Evolutionary conservation across 2,797 vertebrate species (phyloP), one percentile per base, ranked within the genome.

Genomic region (Gymnodraco acuticeps): DNA sequence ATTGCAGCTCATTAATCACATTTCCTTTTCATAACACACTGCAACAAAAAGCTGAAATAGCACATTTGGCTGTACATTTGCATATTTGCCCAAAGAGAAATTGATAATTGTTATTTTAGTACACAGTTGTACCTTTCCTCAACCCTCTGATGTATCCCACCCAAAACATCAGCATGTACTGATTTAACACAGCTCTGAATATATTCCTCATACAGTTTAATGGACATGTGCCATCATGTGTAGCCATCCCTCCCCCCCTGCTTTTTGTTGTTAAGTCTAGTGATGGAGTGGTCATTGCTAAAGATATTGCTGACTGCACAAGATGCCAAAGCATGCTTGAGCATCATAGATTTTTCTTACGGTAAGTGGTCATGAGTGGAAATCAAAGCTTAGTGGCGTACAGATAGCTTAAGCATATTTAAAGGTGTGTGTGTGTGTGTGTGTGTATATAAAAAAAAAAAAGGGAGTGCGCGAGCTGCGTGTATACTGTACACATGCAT

Each of bases 281-380:
- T 85, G 85, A 87, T 86, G 50, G 64, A 84, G 70, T 83, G 73
- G 65, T 74, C 75, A 71, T 63, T 64, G 69, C 27, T 75, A 17
- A 45, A 79, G 31, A 58, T 76, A 63, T 55, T 73, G 84, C 87
- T 88, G 87, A 91, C 70, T 78, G 27, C 46, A 72, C 16, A 65
- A 67, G 55, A 87, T 83, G 74, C 42, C 66, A 61, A 63, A 72
- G 43, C 16, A 68, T 13, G 9, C 67, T 61, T 61, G 41, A 61
- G 62, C 52, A 20, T 76, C 60, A 84, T 81, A 72, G 86, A 84
- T 65, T 69, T 70, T 82, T 71, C 72, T 80, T 20, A 83, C 77
- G 76, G 70, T 88, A 89, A 91, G 77, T 85, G 88, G 80, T 80
- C 66, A 62, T 82, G 85, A 91, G 81, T 88, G 84, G 78, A 91